Percentiles rank a stretch among this genome's conserved stretches.
Conservation (phyloP, 2,797 vertebrate species). For the Pampus argenteus region DNA sequence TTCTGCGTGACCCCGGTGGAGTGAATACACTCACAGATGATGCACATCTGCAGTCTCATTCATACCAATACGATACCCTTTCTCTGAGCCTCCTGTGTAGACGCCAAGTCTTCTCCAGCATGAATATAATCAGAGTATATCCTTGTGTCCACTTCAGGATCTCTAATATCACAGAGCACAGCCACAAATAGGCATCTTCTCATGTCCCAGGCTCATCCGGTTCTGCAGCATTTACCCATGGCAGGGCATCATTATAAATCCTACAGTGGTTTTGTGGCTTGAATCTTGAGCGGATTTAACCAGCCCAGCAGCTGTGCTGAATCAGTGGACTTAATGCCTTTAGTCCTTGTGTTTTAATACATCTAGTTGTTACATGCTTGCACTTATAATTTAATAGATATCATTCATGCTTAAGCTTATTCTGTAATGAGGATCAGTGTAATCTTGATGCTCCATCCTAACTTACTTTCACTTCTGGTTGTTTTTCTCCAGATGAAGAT, state of each 20-base stretch:
- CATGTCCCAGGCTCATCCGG: conserved; percentile 34
- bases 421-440: conserved; percentile 16
- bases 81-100: conserved; percentile 12
- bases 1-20: background rate
- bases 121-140: conserved; percentile 10
- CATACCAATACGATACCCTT: background rate
- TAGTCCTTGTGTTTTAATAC: conserved; percentile 39
- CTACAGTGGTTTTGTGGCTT: conserved; percentile 55
- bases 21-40: background rate
- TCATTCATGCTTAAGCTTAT: conserved; percentile 1
- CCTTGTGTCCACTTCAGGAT: conserved; percentile 33
- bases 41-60: background rate
- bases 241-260: conserved; percentile 55
- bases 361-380: conserved; percentile 24
- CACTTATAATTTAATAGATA: conserved; percentile 18
- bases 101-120: conserved; percentile 7
- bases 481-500: conserved; percentile 91
- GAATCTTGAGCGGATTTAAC: conserved; percentile 41
- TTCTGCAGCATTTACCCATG: conserved; percentile 34
- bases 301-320: conserved; percentile 41
- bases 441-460: conserved; percentile 3
- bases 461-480: conserved; percentile 5
- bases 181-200: conserved; percentile 40
- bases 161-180: conserved; percentile 29
- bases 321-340: conserved; percentile 52